phyloP scores from a whole-genome alignment of 2,113 vertebrate genomes.

The Aix galericulata region DNA sequence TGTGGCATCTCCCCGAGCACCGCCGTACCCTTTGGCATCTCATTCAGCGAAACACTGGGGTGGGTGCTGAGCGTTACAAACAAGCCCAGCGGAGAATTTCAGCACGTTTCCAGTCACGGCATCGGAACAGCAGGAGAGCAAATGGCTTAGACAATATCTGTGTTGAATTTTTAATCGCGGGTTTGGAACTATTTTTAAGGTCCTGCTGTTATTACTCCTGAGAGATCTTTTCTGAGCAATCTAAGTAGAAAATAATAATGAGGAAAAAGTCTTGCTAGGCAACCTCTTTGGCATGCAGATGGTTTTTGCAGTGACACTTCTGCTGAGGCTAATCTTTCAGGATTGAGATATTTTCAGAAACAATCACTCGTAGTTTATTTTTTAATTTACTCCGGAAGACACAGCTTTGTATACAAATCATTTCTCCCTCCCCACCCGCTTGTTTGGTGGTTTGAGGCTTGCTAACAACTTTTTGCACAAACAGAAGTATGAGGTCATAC shows the following conservation, averaged over 20 bases:
- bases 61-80: not conserved
- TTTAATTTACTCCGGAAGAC: conserved; percentile 49
- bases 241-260: conserved; percentile 59
- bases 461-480: conserved; percentile 60
- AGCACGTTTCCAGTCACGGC: not conserved
- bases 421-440: not conserved
- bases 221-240: conserved; percentile 59
- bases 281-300: conserved; percentile 67
- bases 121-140: not conserved
- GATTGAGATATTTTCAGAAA: conserved; percentile 81
- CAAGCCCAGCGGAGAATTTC: not conserved
- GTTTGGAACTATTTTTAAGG: conserved; percentile 59
- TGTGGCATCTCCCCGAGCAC: not conserved
- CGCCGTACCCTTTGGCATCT: accelerated
- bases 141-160: conserved; percentile 22
- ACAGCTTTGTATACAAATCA: conserved; percentile 58
- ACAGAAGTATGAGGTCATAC: conserved; percentile 29
- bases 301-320: conserved; percentile 65
- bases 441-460: conserved; percentile 33
- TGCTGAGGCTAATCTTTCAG: conserved; percentile 73
- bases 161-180: conserved; percentile 59
- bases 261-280: conserved; percentile 51
- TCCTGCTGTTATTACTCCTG: conserved; percentile 38
- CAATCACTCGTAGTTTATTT: conserved; percentile 66
- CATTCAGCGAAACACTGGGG: not conserved